These are phyloP conservation scores for Pararge aegeria DNA, from an alignment of 1,140 invertebrate species.

Conservation along the genomic window DNA sequence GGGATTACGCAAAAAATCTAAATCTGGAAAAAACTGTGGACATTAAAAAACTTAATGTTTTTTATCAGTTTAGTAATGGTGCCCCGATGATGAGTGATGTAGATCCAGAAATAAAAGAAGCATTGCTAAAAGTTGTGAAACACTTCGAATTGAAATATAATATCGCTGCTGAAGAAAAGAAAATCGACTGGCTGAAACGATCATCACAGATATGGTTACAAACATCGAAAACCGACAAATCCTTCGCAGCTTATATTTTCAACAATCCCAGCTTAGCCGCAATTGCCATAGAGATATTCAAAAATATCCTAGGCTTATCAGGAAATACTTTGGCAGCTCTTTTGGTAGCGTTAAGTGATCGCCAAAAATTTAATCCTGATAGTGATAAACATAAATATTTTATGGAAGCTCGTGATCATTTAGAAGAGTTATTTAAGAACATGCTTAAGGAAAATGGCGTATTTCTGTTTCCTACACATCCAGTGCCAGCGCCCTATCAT, in stretches of 20 bases:
- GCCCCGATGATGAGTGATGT: slow-evolving; percentile 86
- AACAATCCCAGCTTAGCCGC: slow-evolving; percentile 82
- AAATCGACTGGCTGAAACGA: slow-evolving; percentile 80
- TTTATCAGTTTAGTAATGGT: slow-evolving; percentile 92
- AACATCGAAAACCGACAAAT: slow-evolving; percentile 84
- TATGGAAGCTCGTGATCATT: slow-evolving; percentile 73
- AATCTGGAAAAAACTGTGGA: slow-evolving; percentile 86
- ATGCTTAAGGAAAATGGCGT: slow-evolving; percentile 91
- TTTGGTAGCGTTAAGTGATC: slow-evolving; percentile 86
- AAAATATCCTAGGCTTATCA: slow-evolving; percentile 86
- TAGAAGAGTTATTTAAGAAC: slow-evolving; percentile 60
- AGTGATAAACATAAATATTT: slow-evolving; percentile 80
- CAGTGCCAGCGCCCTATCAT: slow-evolving; percentile 93
- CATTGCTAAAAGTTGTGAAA: slow-evolving; percentile 83
- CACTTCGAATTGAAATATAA: slow-evolving; percentile 82
- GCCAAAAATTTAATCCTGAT: slow-evolving; percentile 80
- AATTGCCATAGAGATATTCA: slow-evolving; percentile 84
- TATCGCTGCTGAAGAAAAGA: slow-evolving; percentile 81
- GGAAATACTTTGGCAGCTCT: slow-evolving; percentile 93
- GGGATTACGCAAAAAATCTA: slow-evolving; percentile 82
- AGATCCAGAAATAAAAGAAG: slow-evolving; percentile 85
- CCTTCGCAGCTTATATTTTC: slow-evolving; percentile 85
- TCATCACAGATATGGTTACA: slow-evolving; percentile 86
- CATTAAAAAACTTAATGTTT: slow-evolving; percentile 85
- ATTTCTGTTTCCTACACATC: slow-evolving; percentile 95